Conservation (phyloP, 2,888 invertebrate genomes). For the Caenorhabditis becei region DNA sequence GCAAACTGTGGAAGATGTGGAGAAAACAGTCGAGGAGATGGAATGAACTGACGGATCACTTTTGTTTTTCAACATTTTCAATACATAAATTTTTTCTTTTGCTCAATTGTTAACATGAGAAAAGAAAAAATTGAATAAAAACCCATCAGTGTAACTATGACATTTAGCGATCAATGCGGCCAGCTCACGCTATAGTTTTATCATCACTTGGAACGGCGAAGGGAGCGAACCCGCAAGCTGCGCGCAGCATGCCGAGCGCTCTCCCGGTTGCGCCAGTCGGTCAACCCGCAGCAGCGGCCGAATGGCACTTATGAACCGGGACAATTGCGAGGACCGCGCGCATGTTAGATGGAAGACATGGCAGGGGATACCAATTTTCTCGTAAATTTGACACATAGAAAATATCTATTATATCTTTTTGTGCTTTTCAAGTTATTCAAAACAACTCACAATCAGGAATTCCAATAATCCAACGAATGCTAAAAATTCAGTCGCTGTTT, state of each 20-base stretch:
- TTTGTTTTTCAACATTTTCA: too few species aligned
- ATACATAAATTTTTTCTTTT: too few species aligned
- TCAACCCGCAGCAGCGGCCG: slow-evolving; percentile 12
- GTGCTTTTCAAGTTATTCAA: too few species aligned
- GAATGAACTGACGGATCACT: slow-evolving; percentile 2
- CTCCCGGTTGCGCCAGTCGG: slow-evolving; percentile 28
- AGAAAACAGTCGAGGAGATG: slow-evolving; percentile 24
- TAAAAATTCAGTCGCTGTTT: too few species aligned
- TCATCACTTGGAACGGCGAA: slow-evolving; percentile 63
- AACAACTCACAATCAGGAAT: too few species aligned
- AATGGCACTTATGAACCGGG: slow-evolving; percentile 5
- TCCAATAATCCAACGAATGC: too few species aligned
- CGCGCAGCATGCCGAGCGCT: slow-evolving; percentile 13
- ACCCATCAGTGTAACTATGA: slow-evolving; percentile 74
- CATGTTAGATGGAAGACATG: neutral
- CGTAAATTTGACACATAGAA: too few species aligned
- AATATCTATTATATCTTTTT: too few species aligned
- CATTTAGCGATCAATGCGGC: slow-evolving; percentile 72
- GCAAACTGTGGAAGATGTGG: neutral
- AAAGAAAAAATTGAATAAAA: slow-evolving; percentile 22
- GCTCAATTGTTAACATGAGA: neutral
- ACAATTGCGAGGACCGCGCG: neutral
- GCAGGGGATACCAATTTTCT: too few species aligned
- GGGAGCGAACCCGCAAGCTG: slow-evolving; percentile 38
- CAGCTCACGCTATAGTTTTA: slow-evolving; percentile 68